These are phyloP conservation scores for Lycaon pictus DNA, from an alignment of 2,113 vertebrate genomes.

Conservation along the genomic window DNA sequence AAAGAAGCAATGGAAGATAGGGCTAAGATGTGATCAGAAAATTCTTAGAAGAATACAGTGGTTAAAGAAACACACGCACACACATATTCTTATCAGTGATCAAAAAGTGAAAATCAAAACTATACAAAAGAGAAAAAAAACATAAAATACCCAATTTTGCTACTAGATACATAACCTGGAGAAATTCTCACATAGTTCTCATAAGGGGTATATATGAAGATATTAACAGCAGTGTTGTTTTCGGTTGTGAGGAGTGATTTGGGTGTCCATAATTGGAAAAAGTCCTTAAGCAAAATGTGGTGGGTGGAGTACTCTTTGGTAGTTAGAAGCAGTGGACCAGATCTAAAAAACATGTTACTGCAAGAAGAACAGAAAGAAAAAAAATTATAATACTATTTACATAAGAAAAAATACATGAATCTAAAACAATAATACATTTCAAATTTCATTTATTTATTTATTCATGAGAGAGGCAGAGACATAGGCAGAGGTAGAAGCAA, in stretches of 20 bases:
- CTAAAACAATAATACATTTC: not conserved
- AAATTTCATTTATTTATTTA: too few relatives aligned
- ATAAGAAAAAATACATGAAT: constrained; percentile 1
- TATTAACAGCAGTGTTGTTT: not conserved
- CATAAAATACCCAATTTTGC: constrained; percentile 2
- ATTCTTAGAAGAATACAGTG: constrained; percentile 42
- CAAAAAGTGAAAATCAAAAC: constrained; percentile 45
- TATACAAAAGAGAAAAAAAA: constrained; percentile 4
- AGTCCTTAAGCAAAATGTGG: constrained; percentile 45
- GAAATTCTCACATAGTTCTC: not conserved
- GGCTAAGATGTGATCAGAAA: constrained; percentile 52
- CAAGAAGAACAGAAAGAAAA: not conserved
- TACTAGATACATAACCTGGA: constrained; percentile 9
- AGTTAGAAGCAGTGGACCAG: not conserved
- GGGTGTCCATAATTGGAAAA: not conserved
- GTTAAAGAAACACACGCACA: constrained; percentile 6
- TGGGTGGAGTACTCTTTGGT: not conserved
- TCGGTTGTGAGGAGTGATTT: constrained; percentile 9
- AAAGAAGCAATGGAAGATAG: constrained; percentile 48
- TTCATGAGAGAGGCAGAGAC: too few relatives aligned
- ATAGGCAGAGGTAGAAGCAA: too few relatives aligned
- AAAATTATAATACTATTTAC: not conserved
- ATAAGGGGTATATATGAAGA: not conserved
- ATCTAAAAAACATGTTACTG: constrained; percentile 26
- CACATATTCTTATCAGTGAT: not conserved